Percentiles rank a stretch among this genome's conserved stretches.
phyloP scores from a whole-genome alignment of 1,140 invertebrate species.

The Aricia agestis region DNA sequence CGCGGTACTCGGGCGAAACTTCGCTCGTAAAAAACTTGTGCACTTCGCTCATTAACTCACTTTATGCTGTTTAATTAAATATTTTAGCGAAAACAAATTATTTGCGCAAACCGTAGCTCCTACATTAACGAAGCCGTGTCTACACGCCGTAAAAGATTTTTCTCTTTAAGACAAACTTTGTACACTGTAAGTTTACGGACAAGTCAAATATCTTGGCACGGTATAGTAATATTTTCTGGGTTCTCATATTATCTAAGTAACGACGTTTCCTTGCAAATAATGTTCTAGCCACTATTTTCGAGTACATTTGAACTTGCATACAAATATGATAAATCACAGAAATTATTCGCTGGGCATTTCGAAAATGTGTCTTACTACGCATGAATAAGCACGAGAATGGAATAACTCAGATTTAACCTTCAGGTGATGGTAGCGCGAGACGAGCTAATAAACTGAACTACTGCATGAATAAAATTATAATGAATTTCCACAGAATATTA shows the following conservation, averaged over 20 bases:
- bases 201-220: neutral
- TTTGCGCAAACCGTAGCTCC: neutral
- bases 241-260: neutral
- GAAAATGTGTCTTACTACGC: conserved; percentile 19
- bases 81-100: conserved; percentile 3
- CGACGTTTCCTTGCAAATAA: neutral
- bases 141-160: neutral
- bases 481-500: conserved; percentile 55
- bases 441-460: conserved; percentile 31
- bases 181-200: neutral
- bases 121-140: neutral
- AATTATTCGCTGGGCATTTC: conserved; percentile 17
- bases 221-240: too few species aligned
- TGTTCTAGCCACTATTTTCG: neutral
- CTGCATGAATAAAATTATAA: conserved; percentile 65
- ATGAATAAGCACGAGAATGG: neutral
- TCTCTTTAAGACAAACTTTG: neutral
- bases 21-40: neutral
- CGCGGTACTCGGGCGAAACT: neutral
- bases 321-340: conserved; percentile 14
- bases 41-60: neutral
- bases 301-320: neutral
- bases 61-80: conserved; percentile 4
- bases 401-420: neutral
- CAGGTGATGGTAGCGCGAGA: conserved; percentile 13